Evolutionary conservation across 2,888 invertebrate genomes (phyloP), one percentile per base, ranked within the genome.

Genomic region (Drosophila nr. perissopoda): DNA sequence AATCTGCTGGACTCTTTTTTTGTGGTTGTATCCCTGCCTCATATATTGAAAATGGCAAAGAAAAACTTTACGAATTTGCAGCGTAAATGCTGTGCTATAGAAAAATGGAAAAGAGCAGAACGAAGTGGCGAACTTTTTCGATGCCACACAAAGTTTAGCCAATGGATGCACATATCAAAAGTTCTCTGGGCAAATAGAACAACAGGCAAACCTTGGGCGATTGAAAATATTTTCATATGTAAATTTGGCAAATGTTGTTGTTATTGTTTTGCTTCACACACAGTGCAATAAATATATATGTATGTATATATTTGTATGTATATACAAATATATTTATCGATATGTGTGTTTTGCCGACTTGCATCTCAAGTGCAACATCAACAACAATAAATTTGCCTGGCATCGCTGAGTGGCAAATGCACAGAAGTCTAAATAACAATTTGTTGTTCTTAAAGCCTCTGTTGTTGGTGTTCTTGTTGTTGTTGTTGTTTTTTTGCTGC

Each of bases 151-250:
- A 78, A 80, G 64, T 80, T 75, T 31, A 40, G 64, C 61, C 64
- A n/a, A 38, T 59, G 61, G 66, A 34, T 56, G 33, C 70, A 59
- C 80, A 75, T 54, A 76, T 71, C 76, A 65, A 80, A 78, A 80
- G 72, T 78, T 81, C 73, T 62, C n/a, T 29, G 51, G 63, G 54
- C 64, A 80, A 78, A 72, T 63, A 64, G 53, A 45, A 45, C 21
- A 45, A 73, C 57, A 73, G 69, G 42, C 60, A 76, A 71, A 71
- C 71, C 76, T 77, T 69, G 73, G 89, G 79, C 87, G 85, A 87
- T 85, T 82, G 87, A 89, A 85, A 81, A 89, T 84, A 87, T 87
- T 79, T 83, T 81, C 70, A 71, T 85, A 87, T 87, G 87, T 49
- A 89, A 85, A 89, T 81, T 73, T 76, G 25, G 48, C 61, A 38